These are phyloP conservation scores for Pollimyrus isidori DNA, from an alignment of 2,113 vertebrate species.

Conservation along the genomic window DNA sequence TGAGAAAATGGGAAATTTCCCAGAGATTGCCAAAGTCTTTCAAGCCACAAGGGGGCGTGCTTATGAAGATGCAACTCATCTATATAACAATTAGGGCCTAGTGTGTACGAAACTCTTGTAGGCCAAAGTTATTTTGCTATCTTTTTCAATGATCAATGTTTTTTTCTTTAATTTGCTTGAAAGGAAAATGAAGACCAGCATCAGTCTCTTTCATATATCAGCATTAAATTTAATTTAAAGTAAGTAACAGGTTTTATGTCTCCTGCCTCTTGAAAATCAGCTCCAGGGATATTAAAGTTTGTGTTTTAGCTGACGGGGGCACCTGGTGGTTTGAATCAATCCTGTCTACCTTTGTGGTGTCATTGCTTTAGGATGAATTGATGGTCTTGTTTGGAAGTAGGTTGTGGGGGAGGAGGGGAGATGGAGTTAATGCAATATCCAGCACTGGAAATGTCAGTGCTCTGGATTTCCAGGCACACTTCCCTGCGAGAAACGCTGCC, in stretches of 20 bases:
- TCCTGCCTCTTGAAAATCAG: neutral
- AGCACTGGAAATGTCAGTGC: neutral
- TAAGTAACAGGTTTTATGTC: neutral
- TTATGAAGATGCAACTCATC: neutral
- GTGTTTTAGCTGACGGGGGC: neutral
- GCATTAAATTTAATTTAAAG: neutral
- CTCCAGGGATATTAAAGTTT: neutral
- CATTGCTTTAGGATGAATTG: constrained; percentile 15
- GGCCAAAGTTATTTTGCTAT: neutral
- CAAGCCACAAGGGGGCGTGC: neutral
- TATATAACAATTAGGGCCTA: neutral
- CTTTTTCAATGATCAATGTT: neutral
- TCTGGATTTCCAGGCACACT: neutral
- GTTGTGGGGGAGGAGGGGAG: neutral
- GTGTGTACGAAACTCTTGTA: neutral
- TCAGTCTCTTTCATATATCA: neutral
- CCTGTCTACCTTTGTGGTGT: neutral
- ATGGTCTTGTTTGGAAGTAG: neutral
- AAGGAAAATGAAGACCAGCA: neutral
- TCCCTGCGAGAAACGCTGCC: neutral
- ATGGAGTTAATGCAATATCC: neutral
- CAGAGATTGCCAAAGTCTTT: neutral
- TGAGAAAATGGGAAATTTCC: neutral
- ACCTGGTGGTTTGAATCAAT: constrained; percentile 13
- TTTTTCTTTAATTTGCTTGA: neutral